Percentiles rank a stretch among this genome's conserved stretches.
Conservation (phyloP, 2,888 invertebrate species). For the Temnothorax unifasciatus region DNA sequence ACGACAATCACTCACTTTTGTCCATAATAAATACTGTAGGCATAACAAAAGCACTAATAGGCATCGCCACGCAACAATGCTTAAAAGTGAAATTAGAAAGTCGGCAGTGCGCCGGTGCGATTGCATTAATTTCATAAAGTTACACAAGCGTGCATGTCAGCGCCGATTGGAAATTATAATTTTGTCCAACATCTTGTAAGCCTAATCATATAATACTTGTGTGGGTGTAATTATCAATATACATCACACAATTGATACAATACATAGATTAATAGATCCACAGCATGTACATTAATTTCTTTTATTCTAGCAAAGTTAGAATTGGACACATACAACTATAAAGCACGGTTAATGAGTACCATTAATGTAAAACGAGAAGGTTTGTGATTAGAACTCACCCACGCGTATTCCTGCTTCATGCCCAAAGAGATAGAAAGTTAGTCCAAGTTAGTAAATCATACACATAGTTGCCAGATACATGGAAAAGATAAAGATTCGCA, state of each 20-base stretch:
- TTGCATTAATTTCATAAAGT: conserved; percentile 51
- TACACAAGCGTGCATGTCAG: conserved; percentile 38
- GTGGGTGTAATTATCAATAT: neutral
- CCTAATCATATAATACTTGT: neutral
- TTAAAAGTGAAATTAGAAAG: conserved; percentile 57
- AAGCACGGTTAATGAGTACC: conserved; percentile 7
- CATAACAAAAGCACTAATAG: conserved; percentile 11
- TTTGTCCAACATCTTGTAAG: conserved; percentile 1
- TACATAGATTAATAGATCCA: neutral
- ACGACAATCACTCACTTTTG: conserved; percentile 29
- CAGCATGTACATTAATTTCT: neutral
- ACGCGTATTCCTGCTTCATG: conserved; percentile 86
- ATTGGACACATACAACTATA: neutral
- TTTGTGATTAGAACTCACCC: conserved; percentile 83
- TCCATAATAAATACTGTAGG: conserved; percentile 3
- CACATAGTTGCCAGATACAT: conserved; percentile 71
- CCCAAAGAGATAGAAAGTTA: conserved; percentile 83
- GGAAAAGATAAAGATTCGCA: conserved; percentile 61
- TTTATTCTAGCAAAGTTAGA: neutral
- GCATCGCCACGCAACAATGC: conserved; percentile 48
- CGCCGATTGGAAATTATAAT: conserved; percentile 14
- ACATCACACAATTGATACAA: neutral
- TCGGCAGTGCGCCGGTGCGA: conserved; percentile 36
- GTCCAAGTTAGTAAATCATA: conserved; percentile 80
- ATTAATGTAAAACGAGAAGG: conserved; percentile 2